phyloP scores from a whole-genome alignment of 30 jellyfish, hydroid and myxozoan genomes.

The Turritopsis rubra region DNA sequence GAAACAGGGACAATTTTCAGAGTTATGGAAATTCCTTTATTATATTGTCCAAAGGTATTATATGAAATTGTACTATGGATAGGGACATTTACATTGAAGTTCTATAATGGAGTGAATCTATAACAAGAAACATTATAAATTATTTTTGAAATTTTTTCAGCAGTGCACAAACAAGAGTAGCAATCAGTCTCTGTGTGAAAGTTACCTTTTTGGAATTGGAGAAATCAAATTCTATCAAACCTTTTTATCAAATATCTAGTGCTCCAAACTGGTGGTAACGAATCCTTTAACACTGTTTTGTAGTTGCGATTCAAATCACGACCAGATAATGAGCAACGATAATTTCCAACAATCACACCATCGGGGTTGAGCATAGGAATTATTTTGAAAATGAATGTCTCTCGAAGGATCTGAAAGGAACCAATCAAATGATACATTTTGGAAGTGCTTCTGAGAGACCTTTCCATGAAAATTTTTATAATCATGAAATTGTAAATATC shows the following conservation, averaged over 20 bases:
- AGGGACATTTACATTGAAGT: too few species aligned
- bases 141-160: too few species aligned
- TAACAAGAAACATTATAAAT: too few species aligned
- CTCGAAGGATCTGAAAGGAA: conserved; percentile 64
- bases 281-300: conserved; percentile 80
- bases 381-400: conserved; percentile 63
- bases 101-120: too few species aligned
- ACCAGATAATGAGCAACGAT: conserved; percentile 88
- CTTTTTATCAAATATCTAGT: conserved; percentile 62
- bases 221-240: conserved; percentile 7
- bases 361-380: conserved; percentile 95
- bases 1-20: too few species aligned
- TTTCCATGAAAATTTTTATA: not conserved
- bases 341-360: conserved; percentile 93
- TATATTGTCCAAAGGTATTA: too few species aligned
- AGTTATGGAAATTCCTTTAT: too few species aligned
- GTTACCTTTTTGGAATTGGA: too few species aligned
- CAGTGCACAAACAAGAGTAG: too few species aligned
- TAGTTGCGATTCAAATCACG: conserved; percentile 84
- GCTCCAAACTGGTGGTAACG: conserved; percentile 90
- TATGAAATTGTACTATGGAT: too few species aligned
- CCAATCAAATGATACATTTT: not conserved
- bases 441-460: too few species aligned
- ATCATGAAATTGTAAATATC: not conserved
- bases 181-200: too few species aligned